Evolutionary conservation across 1,140 invertebrate species (phyloP).

Genomic region (Mercenaria mercenaria): DNA sequence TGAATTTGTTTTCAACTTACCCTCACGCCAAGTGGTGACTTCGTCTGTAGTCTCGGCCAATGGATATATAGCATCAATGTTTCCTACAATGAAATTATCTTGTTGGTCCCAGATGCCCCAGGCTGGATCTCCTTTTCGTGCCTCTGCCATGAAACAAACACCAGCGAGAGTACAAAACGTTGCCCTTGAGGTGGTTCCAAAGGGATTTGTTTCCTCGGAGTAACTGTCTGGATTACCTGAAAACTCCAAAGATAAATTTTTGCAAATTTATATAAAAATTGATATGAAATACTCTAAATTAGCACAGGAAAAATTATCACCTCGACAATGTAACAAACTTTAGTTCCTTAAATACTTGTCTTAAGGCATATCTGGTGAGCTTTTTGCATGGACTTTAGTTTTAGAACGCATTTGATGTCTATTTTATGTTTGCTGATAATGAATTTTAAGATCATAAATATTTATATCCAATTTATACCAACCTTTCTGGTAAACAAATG

Average conservation of each 20-base stretch:
- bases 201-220: conserved; percentile 1
- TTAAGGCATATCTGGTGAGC: too few species aligned
- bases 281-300: too few species aligned
- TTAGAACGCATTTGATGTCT: too few species aligned
- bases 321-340: too few species aligned
- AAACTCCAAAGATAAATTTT: neutral
- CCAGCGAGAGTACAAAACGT: neutral
- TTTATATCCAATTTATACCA: too few species aligned
- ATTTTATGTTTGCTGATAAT: too few species aligned
- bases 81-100: conserved; percentile 37
- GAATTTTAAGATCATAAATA: too few species aligned
- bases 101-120: neutral
- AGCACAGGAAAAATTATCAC: too few species aligned
- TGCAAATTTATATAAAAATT: too few species aligned
- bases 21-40: conserved; percentile 49
- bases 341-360: too few species aligned
- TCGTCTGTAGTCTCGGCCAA: conserved; percentile 27
- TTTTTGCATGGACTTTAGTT: too few species aligned
- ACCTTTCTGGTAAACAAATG: conserved; percentile 55
- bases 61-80: neutral
- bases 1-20: too few species aligned
- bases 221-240: conserved; percentile 41
- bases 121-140: neutral
- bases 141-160: neutral
- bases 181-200: neutral